These are phyloP conservation scores for Parnassius glacialis DNA, from an alignment of 2,888 invertebrate genomes.

Conservation along the genomic window DNA sequence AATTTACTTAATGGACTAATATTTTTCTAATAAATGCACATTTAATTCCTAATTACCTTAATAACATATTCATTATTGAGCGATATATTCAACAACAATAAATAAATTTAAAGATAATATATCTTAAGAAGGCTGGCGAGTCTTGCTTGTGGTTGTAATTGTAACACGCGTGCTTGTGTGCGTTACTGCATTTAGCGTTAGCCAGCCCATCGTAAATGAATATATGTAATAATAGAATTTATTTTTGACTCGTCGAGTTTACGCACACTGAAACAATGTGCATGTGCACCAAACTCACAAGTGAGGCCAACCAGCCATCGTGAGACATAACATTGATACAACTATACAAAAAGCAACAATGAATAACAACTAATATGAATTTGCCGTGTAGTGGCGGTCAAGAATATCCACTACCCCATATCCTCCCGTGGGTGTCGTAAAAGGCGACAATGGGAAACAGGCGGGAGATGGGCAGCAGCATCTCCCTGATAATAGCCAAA, in stretches of 20 bases:
- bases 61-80: constrained; percentile 1
- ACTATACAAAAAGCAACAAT: not conserved
- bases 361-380: not conserved
- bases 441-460: too few species aligned
- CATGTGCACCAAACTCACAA: not conserved
- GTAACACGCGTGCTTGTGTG: not conserved
- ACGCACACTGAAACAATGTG: not conserved
- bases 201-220: not conserved
- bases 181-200: too few species aligned
- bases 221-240: not conserved
- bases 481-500: too few species aligned
- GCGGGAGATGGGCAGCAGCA: too few species aligned
- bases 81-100: constrained; percentile 9
- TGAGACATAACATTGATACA: too few species aligned
- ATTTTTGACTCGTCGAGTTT: not conserved
- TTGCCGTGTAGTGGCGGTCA: too few species aligned
- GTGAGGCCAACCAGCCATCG: not conserved
- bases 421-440: too few species aligned
- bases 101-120: not conserved
- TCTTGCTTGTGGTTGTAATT: not conserved
- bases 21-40: not conserved
- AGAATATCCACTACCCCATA: too few species aligned
- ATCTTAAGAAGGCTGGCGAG: not conserved
- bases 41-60: not conserved
- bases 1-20: not conserved